These are phyloP conservation scores for Aleiodes alternator DNA, from an alignment of 2,888 invertebrate species.

Conservation along the genomic window DNA sequence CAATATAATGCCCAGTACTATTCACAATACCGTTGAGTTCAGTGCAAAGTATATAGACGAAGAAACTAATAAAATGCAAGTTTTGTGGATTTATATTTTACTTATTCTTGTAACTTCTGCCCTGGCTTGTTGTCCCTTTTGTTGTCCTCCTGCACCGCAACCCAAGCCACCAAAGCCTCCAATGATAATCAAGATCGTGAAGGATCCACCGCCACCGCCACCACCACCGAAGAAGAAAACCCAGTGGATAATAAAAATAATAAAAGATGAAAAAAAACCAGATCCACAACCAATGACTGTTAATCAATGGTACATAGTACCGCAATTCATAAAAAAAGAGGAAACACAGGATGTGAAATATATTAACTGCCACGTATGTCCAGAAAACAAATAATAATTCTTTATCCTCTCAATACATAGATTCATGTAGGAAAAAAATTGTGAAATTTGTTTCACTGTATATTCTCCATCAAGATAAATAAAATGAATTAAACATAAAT, in stretches of 20 bases:
- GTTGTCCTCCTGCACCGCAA: neutral
- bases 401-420: no score
- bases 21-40: conserved; percentile 25
- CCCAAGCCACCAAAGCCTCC: neutral
- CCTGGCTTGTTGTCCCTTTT: neutral
- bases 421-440: no score
- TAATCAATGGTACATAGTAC: conserved; percentile 8
- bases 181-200: conserved; percentile 1
- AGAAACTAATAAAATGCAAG: conserved; percentile 2
- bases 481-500: conserved; percentile 4
- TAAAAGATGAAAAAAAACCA: neutral
- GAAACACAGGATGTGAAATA: conserved; percentile 12
- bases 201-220: neutral
- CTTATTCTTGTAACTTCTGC: neutral
- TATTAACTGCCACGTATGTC: neutral
- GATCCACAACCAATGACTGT: conserved; percentile 2
- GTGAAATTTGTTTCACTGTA: no score
- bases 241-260: neutral
- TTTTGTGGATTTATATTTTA: neutral
- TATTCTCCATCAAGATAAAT: no score
- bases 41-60: neutral
- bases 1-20: conserved; percentile 17
- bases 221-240: conserved; percentile 15
- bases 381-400: no score
- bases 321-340: neutral